Base-by-base conservation (phyloP, 2,888 invertebrate species). In the Cephus nigrinus region DNA sequence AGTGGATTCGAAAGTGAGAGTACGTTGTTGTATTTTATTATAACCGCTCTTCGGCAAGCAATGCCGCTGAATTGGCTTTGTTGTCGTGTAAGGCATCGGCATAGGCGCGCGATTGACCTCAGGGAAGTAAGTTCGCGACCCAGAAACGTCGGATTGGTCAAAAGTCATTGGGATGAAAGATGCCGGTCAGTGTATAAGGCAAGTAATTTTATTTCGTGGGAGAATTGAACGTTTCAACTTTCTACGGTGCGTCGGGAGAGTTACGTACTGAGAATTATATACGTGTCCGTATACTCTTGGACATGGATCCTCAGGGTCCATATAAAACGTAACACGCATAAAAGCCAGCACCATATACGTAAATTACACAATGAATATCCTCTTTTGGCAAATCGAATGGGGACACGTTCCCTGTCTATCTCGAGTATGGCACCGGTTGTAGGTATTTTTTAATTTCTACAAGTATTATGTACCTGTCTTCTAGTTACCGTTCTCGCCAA, bases 1-100 rank as follows among this genome's bases (percentile, higher is more conserved):
- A 86, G 86, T 84, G 85, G 86, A 84, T 85, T 86, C 83, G 87
- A 88, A 87, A 88, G 87, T 81, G 83, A 87, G 80, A 84, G 82
- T 84, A 82, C 83, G 72, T 78, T 69, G n/a, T 55, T 75, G 76
- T 76, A 76, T 82, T 82, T 84, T 80, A 83, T 80, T 78, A 73
- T 36, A 75, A 68, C 68, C 31, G 71, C 9, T 71, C 72, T 75
- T 71, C 80, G 77, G 81, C 81, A 80, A 79, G 75, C 75, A 75
- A 40, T 78, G 79, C 77, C 78, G 79, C 78, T 79, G 76, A 80
- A 80, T 81, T 73, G 77, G 78, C 74, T 79, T 81, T 80, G 77
- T 69, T 80, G 77, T 69, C 72, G 40, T 34, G 77, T 71, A 33
- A 71, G 55, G 31, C 71, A 33, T 71, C 12, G 32, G 71, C 71